Conservation (phyloP, 92 coral and sea anemone genomes). For the Phenganax marumi region DNA sequence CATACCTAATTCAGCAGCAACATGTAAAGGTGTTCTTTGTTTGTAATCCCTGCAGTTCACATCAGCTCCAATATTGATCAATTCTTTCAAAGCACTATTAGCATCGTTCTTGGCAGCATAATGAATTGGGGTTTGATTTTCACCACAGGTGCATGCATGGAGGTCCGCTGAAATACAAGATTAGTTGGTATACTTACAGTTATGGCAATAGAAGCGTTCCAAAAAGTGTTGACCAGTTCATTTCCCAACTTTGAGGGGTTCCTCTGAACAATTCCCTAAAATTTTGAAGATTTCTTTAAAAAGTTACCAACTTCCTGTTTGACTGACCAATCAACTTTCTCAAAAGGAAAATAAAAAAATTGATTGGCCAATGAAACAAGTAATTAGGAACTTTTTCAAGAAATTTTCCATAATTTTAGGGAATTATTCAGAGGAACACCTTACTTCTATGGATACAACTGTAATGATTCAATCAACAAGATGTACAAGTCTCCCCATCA, state of each 20-base stretch:
- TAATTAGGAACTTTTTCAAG: background rate
- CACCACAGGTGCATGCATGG: conserved; percentile 70
- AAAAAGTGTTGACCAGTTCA: too few relatives aligned
- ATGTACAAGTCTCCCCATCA: too few relatives aligned
- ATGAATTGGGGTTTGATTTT: conserved; percentile 84
- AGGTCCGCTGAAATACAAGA: conserved; percentile 63
- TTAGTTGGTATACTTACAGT: too few relatives aligned
- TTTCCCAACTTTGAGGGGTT: too few relatives aligned
- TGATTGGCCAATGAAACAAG: background rate
- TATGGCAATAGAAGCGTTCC: too few relatives aligned
- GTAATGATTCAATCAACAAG: too few relatives aligned
- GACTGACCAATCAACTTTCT: too few relatives aligned
- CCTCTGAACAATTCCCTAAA: too few relatives aligned
- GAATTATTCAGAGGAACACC: background rate
- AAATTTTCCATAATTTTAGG: background rate
- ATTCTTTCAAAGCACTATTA: conserved; percentile 67
- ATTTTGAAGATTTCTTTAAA: too few relatives aligned
- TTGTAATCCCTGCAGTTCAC: conserved; percentile 80
- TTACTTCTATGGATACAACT: too few relatives aligned
- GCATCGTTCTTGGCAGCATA: conserved; percentile 99
- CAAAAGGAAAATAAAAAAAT: too few relatives aligned
- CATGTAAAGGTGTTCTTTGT: conserved; percentile 85
- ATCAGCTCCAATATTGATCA: conserved; percentile 82
- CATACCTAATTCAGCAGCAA: conserved; percentile 95
- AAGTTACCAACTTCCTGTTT: too few relatives aligned